Evolutionary conservation across 1,140 invertebrate genomes (phyloP), one percentile per base, ranked within the genome.

Genomic region (Psix sp.): DNA sequence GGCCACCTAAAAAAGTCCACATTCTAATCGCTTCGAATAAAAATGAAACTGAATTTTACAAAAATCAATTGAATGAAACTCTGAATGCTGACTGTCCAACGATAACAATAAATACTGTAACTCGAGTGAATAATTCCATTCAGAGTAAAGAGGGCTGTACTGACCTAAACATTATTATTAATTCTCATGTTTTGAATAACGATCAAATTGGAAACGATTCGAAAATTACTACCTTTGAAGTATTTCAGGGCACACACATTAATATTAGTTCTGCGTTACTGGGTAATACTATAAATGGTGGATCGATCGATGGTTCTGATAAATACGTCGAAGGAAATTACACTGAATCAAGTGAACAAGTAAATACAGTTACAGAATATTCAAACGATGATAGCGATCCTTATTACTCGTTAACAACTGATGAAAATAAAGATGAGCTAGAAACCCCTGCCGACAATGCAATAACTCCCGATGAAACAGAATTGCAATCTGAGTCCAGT

Each of bases 101-200:
- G 0, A 87, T 87, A 2, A 79, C 82, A 15, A 87, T 88, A 6
- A 88, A 86, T 38, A 81, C 84, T 0, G 81, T 84, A 5, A 87
- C 86, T 0, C 77, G 78, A 16, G 79, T 87, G 3, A 87, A 86
- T 14, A 87, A 86, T 24, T 87, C 84, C 0, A 82, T 87, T 11
- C 78, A 87, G 15, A 85, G 81, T 33, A 87, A 87, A 36, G 81
- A 87, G 51, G 85, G 83, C 0, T 88, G 86, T 38, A 86, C 81
- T 0, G 86, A 87, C 45, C 31, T 88, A 5, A 88, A 87, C 49
- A 87, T 88, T n/a, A 80, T 88, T 3, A 86, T 88, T 11, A 87
- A 88, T 40, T 87, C 86, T 0, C 86, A 88, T 15, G 26, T 31
- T n/a, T 10, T 20, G 1, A 57, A 45, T 31, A 11, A 15, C 1